Base-by-base conservation (phyloP, 2,888 invertebrate genomes). In the Ceraclea dissimilis region DNA sequence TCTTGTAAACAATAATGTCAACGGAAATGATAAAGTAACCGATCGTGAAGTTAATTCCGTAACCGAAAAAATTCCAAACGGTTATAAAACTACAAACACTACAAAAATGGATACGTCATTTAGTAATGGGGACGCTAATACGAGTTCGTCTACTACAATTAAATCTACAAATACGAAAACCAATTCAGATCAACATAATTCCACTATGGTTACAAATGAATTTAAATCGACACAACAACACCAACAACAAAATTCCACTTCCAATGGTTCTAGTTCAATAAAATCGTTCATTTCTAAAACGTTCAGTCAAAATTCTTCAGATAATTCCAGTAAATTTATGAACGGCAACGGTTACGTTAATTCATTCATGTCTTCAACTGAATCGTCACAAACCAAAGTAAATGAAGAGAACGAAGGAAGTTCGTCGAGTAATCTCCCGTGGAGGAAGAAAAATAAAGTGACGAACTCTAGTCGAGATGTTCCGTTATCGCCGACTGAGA, bases 391-490 rank as follows among this genome's bases (percentile, higher is more conserved):
- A 16, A 46, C 5, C 5, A 46, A 46, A 11, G 10, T 20, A 4
- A 46, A 13, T 26, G 59, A 59, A 21, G 55, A 58, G 19, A 47
- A 26, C 19, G 56, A 59, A 10, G 48, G 19, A 21, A 51, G 44
- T 2, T 51, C 54, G 43, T 56, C 48, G 17, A 54, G 76, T 64
- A 76, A 74, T 66, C 78, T 77, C 72, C 79, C 79, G 0, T 79
- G 79, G 79, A 73, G 81, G 2, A 75, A 81, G 52, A 84, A 86
- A 63, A 84, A 83, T 69, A 79, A 81, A 64, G 76, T 88, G 19
- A 86, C 84, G 39, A 79, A 79, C 63, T 78, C 81, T 70, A 86
- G 85, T 65, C 76, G 88, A 63, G 88, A 88, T 66, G 88, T 88
- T 0, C 88, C 88, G 1, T 73, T 84, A 22, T 81, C 81, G 43